A percentile compares a stretch with the other conserved stretches of the same genome.
These are phyloP conservation scores for Drosophila flavopinicola DNA, from an alignment of 2,888 invertebrate genomes.

Conservation along the genomic window DNA sequence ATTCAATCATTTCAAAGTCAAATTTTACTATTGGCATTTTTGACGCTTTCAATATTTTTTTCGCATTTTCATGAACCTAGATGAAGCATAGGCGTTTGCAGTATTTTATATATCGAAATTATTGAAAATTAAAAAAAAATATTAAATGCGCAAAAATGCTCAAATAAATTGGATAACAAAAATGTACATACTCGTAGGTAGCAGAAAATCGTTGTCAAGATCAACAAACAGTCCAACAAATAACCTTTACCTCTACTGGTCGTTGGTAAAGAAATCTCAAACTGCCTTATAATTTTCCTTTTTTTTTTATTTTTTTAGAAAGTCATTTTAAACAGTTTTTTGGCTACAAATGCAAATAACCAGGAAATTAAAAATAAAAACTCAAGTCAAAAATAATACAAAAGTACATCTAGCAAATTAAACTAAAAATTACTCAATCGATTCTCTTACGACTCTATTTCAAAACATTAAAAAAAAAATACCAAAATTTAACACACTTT, in stretches of 20 bases:
- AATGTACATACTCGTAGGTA: constrained; percentile 20
- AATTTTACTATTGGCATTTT: constrained; percentile 48
- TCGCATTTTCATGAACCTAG: constrained; percentile 61
- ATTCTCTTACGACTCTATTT: no score
- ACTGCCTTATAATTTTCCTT: constrained; percentile 1
- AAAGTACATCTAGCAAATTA: no score
- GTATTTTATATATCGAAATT: constrained; percentile 47
- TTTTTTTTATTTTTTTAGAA: not conserved
- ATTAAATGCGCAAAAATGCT: constrained; percentile 68
- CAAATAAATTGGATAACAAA: constrained; percentile 8
- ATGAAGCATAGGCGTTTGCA: constrained; percentile 69
- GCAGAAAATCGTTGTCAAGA: constrained; percentile 46
- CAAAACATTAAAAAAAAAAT: no score
- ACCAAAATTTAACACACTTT: no score
- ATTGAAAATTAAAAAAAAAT: constrained; percentile 68
- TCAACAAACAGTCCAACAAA: constrained; percentile 4
- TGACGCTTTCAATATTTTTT: constrained; percentile 73
- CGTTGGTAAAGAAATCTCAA: constrained; percentile 18
- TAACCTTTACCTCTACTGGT: constrained; percentile 14
- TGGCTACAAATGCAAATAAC: constrained; percentile 16
- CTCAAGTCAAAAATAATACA: not conserved
- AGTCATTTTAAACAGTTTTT: not conserved
- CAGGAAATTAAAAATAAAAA: constrained; percentile 21
- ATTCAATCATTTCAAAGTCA: constrained; percentile 17
- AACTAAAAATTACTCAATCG: no score